A percentile compares a stretch with the other conserved stretches of the same genome.
These are phyloP conservation scores for Pteropus alecto DNA, from an alignment of 2,113 vertebrate species.

Conservation along the genomic window DNA sequence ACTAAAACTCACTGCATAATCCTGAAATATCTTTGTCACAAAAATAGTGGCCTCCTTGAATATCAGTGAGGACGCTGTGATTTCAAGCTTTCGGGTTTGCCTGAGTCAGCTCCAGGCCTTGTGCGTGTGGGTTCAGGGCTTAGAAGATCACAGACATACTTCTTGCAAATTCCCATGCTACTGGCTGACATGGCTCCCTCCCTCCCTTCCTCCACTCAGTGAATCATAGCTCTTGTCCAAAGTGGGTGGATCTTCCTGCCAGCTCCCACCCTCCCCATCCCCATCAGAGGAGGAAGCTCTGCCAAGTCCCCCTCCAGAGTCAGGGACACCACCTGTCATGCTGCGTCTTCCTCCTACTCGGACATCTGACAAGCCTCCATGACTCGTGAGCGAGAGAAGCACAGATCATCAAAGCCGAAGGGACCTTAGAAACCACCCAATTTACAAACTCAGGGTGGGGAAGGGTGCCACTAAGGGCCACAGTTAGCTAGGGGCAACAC, in stretches of 20 bases:
- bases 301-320: constrained; percentile 61
- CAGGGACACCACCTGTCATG: constrained; percentile 68
- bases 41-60: constrained; percentile 33
- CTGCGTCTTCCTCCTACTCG: constrained; percentile 62
- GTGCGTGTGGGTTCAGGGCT: not conserved
- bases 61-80: not conserved
- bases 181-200: not conserved
- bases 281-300: not conserved
- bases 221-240: constrained; percentile 62
- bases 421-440: not conserved
- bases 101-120: not conserved
- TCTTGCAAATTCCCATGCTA: not conserved
- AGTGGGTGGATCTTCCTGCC: constrained; percentile 43
- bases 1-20: constrained; percentile 45
- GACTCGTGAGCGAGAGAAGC: not conserved
- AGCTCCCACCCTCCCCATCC: not conserved
- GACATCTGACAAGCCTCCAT: constrained; percentile 64
- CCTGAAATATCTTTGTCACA: constrained; percentile 21
- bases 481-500: not conserved
- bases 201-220: not conserved
- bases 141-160: not conserved
- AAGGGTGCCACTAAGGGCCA: accelerated
- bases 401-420: not conserved
- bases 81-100: not conserved
- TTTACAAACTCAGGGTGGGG: not conserved